Evolutionary conservation across 2,113 vertebrate species (phyloP).

Genomic region (Nothocercus nigrocapillus): DNA sequence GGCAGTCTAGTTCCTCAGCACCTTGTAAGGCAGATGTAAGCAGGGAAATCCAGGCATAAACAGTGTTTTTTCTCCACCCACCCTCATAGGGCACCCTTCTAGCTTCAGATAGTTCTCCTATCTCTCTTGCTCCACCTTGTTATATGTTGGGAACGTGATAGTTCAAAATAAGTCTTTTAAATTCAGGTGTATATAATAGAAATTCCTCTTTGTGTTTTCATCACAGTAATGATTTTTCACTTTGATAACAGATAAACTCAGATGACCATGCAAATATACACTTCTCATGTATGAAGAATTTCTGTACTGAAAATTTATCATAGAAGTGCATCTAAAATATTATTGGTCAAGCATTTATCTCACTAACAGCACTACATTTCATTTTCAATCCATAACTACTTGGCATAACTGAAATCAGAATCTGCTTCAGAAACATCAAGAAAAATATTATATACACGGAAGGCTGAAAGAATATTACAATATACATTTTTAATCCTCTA

Average conservation of each 20-base stretch:
- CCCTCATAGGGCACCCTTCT: background rate
- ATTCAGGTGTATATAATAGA: background rate
- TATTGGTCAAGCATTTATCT: background rate
- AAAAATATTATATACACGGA: background rate
- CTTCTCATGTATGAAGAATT: background rate
- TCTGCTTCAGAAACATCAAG: background rate
- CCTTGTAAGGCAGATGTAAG: background rate
- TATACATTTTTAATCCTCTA: background rate
- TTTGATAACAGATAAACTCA: background rate
- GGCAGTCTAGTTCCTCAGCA: background rate
- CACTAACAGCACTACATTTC: background rate
- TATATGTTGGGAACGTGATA: background rate
- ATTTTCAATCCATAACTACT: background rate
- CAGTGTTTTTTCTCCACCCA: rapidly evolving
- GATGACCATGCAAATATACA: background rate
- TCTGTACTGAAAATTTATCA: background rate
- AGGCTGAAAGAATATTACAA: background rate
- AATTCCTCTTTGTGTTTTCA: background rate
- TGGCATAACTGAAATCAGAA: background rate
- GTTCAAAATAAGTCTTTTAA: background rate
- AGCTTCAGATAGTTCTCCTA: background rate
- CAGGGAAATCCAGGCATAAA: background rate
- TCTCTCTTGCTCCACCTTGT: background rate
- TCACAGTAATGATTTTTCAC: background rate
- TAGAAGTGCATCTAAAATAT: background rate